Evolutionary conservation across 1,140 invertebrate genomes (phyloP), one percentile per base, ranked within the genome.

Genomic region (Sinonovacula constricta): DNA sequence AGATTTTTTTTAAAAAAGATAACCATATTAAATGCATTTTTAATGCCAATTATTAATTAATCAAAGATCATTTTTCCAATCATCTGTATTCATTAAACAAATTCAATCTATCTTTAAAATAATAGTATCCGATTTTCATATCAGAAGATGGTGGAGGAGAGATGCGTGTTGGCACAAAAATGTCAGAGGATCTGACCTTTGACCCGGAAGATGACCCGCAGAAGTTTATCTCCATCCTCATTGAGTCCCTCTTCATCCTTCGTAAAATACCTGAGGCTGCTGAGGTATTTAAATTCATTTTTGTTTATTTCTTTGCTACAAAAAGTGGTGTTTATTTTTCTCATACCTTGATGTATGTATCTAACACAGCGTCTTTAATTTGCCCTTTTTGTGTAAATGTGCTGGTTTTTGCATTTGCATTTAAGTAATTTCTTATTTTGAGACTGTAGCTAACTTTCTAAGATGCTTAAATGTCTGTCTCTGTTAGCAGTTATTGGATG

Each of bases 181-280:
- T 89, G 30, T 86, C 82, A 30, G 95, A 95, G 85, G 94, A 95
- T 86, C 91, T 94, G 53, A 92, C 93, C 84, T 86, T 91, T 28
- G 93, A 95, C 89, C 94, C 94, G 3, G 94, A 95, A 85, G 92
- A 94, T 68, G 94, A 95, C 88, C 92, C 93, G 39, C 81, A 85
- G 81, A 93, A 95, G 84, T 95, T 95, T 85, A 93, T 97, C 83
- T 94, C 95, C 82, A 95, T 97, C 83, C 92, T 97, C 33, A 94
- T 97, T 3, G 96, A 97, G 89, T 97, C 96, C 79, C 92, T 98
- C 34, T 95, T 94, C n/a, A 93, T 96, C 57, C 91, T 98, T 53
- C 94, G 95, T 67, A 96, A 95, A 89, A 91, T 97, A 79, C 94
- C 95, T 33, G 96, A 96, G 86, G 94, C 95, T 24, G 93, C 97